Evolutionary conservation across 2,888 invertebrate species (phyloP).

Genomic region (Thera obeliscata): DNA sequence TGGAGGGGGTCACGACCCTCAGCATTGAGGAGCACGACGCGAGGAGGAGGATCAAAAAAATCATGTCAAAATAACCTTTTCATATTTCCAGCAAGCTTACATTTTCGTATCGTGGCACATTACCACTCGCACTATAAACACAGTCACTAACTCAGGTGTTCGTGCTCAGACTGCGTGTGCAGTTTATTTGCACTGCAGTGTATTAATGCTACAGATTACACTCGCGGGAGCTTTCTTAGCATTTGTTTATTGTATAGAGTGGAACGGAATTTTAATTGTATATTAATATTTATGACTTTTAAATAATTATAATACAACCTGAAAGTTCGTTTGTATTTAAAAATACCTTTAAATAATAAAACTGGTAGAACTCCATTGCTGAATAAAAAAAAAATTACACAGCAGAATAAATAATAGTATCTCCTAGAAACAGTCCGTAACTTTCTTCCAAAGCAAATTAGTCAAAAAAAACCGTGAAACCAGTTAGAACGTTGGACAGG

Average conservation of each 20-base stretch:
- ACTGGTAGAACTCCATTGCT: neutral
- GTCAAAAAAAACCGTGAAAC: slow-evolving; percentile 33
- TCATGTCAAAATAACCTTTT: neutral
- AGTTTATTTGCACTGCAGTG: slow-evolving; percentile 60
- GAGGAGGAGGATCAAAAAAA: no score
- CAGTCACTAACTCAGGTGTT: slow-evolving; percentile 71
- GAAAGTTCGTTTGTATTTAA: no score
- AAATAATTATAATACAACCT: no score
- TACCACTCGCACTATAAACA: slow-evolving; percentile 54
- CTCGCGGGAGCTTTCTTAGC: slow-evolving; percentile 33
- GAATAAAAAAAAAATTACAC: no score
- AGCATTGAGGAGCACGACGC: no score
- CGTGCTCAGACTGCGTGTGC: slow-evolving; percentile 65
- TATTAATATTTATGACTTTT: neutral
- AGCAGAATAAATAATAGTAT: neutral
- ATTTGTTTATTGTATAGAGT: slow-evolving; percentile 32
- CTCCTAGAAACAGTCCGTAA: slow-evolving; percentile 11
- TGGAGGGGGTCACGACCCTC: no score
- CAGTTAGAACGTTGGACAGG: slow-evolving; percentile 44
- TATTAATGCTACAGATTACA: slow-evolving; percentile 48
- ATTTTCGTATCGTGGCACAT: slow-evolving; percentile 35
- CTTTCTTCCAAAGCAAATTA: slow-evolving; percentile 32
- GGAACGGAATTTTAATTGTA: slow-evolving; percentile 30
- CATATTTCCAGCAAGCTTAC: neutral
- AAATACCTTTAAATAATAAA: neutral